Percentiles rank a stretch among this genome's conserved stretches.
Evolutionary conservation across 2,113 vertebrate genomes (phyloP).

Genomic region (Corythoichthys haematopterus): DNA sequence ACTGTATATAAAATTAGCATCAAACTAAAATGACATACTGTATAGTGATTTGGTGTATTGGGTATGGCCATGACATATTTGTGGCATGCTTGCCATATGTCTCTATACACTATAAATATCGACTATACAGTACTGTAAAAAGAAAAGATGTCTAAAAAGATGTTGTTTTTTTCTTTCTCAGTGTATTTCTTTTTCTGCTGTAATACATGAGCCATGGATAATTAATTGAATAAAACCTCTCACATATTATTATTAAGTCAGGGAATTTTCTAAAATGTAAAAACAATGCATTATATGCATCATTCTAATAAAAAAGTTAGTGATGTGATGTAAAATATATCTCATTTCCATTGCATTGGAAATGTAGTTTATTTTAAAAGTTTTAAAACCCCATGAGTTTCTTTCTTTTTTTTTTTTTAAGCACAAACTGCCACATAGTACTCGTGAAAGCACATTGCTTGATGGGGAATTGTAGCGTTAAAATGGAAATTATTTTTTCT

Average conservation of each 20-base stretch:
- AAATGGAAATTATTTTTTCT: slow-evolving; percentile 1
- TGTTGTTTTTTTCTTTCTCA: not conserved
- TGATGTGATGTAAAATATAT: not conserved
- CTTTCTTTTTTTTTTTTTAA: not conserved
- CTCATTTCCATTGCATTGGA: not conserved
- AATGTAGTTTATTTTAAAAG: not conserved
- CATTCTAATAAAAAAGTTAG: not conserved
- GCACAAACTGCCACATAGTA: not conserved
- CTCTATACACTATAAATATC: too few species aligned
- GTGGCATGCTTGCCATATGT: too few species aligned
- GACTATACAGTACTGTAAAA: too few species aligned
- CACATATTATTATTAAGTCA: not conserved
- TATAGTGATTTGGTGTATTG: too few species aligned
- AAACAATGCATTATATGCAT: not conserved
- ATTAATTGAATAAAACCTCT: not conserved
- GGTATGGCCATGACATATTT: too few species aligned
- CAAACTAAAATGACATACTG: too few species aligned
- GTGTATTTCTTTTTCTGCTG: not conserved
- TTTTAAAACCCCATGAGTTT: not conserved
- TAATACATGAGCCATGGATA: not conserved
- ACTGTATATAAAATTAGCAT: too few species aligned
- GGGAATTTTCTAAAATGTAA: not conserved
- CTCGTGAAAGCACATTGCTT: not conserved
- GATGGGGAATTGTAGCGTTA: not conserved
- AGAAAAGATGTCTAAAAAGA: too few species aligned